These are phyloP conservation scores for Liopterus haemorrhoidalis DNA, from an alignment of 2,888 invertebrate genomes.

Conservation along the genomic window DNA sequence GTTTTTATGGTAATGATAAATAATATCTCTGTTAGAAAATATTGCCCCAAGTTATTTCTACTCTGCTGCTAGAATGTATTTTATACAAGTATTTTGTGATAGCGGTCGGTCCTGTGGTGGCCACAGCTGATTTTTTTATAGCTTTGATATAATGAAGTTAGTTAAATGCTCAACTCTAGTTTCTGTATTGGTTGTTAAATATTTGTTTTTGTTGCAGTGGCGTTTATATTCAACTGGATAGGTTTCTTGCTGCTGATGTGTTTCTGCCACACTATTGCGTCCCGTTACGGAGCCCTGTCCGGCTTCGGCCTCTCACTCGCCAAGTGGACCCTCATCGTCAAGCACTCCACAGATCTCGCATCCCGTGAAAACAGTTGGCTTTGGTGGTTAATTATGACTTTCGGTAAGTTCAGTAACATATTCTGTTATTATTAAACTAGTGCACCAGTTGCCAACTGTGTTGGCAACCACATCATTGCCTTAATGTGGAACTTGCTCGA, in stretches of 20 bases:
- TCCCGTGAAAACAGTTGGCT: conserved; percentile 86
- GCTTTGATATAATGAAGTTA: too few relatives aligned
- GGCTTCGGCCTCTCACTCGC: conserved; percentile 89
- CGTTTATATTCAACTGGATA: conserved; percentile 94
- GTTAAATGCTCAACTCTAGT: too few relatives aligned
- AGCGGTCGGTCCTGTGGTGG: too few relatives aligned
- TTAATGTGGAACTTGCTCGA: not conserved
- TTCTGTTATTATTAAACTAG: conserved; percentile 10
- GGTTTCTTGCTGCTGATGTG: conserved; percentile 89
- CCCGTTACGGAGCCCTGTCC: conserved; percentile 85
- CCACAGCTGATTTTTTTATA: too few relatives aligned
- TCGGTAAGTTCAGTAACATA: conserved; percentile 56
- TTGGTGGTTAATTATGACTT: conserved; percentile 89
- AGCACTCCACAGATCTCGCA: conserved; percentile 81
- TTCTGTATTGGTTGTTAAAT: conserved; percentile 9
- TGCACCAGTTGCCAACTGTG: not conserved
- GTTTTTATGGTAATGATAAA: too few relatives aligned
- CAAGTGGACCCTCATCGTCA: conserved; percentile 92
- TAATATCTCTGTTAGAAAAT: too few relatives aligned
- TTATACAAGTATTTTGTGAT: not conserved
- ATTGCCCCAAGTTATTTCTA: too few relatives aligned
- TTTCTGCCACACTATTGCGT: conserved; percentile 90
- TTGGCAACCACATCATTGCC: not conserved
- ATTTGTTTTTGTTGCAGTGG: conserved; percentile 56
- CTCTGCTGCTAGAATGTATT: conserved; percentile 8